phyloP scores from a whole-genome alignment of 2,888 invertebrate species.

The Nasonovia ribisnigri region DNA sequence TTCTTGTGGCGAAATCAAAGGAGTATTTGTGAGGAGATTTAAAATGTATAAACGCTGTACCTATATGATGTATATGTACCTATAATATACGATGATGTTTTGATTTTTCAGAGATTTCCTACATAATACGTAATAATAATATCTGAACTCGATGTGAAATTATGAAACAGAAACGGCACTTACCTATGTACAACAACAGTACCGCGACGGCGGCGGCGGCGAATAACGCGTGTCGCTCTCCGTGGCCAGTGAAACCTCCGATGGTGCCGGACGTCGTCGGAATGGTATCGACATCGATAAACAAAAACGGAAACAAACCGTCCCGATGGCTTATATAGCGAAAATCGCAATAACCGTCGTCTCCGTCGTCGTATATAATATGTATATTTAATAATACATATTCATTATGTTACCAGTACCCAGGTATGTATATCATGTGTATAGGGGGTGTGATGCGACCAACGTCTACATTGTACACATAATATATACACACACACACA shows the following conservation, averaged over 20 bases:
- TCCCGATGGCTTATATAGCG: slow-evolving; percentile 15
- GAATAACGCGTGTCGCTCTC: neutral
- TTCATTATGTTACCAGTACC: neutral
- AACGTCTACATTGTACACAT: too few relatives aligned
- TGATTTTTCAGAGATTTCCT: too few relatives aligned
- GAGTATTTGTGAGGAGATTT: too few relatives aligned
- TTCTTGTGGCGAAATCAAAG: too few relatives aligned
- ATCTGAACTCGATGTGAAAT: too few relatives aligned
- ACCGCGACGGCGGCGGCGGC: neutral
- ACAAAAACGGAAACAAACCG: slow-evolving; percentile 36
- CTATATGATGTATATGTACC: too few relatives aligned
- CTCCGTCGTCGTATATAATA: neutral
- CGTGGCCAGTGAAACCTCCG: neutral
- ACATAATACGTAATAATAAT: too few relatives aligned
- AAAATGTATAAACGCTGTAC: too few relatives aligned
- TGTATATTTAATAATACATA: neutral
- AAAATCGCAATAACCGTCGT: slow-evolving; percentile 9
- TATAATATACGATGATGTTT: too few relatives aligned
- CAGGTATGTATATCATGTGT: neutral
- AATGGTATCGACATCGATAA: neutral
- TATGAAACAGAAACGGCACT: too few relatives aligned
- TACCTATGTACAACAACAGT: too few relatives aligned
- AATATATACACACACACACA: too few relatives aligned
- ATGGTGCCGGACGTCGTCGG: neutral
- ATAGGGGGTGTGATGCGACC: slow-evolving; percentile 28